Conservation (phyloP, 2,888 invertebrate species). For the Baccha elongata region DNA sequence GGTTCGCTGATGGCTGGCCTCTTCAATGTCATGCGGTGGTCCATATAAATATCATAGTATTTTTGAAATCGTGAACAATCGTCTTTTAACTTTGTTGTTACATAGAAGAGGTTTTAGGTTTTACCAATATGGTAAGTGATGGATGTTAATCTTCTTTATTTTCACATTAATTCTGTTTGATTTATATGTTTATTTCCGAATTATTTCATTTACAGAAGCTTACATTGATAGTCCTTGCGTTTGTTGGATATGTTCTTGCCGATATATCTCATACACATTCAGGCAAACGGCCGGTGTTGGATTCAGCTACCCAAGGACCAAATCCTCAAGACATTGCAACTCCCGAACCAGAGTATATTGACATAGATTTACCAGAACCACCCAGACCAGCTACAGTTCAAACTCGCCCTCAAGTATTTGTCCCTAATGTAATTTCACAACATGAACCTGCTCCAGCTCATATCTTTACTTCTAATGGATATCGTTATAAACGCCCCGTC, state of each 20-base stretch:
- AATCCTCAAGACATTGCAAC: conserved; percentile 82
- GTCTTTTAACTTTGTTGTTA: conserved; percentile 81
- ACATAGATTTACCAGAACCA: conserved; percentile 79
- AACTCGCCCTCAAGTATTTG: conserved; percentile 73
- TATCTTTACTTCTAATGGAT: conserved; percentile 75
- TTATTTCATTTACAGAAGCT: conserved; percentile 77
- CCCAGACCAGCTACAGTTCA: conserved; percentile 73
- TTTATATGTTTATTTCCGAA: neutral
- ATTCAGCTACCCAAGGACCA: conserved; percentile 81
- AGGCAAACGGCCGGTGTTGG: conserved; percentile 76
- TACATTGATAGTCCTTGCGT: conserved; percentile 77
- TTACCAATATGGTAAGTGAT: conserved; percentile 69
- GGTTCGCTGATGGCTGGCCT: conserved; percentile 49
- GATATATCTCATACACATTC: conserved; percentile 48
- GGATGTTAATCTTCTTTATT: no score
- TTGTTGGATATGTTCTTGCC: conserved; percentile 78
- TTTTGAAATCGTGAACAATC: conserved; percentile 81
- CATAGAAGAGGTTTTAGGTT: conserved; percentile 75
- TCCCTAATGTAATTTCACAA: conserved; percentile 34
- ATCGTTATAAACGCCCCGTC: conserved; percentile 80
- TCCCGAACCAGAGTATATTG: conserved; percentile 81
- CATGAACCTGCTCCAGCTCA: conserved; percentile 66
- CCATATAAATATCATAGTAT: conserved; percentile 81
- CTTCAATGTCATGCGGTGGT: conserved; percentile 57
- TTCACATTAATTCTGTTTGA: no score